Base-by-base conservation (phyloP, 2,888 invertebrate genomes). In the Hofmannophila pseudospretella region DNA sequence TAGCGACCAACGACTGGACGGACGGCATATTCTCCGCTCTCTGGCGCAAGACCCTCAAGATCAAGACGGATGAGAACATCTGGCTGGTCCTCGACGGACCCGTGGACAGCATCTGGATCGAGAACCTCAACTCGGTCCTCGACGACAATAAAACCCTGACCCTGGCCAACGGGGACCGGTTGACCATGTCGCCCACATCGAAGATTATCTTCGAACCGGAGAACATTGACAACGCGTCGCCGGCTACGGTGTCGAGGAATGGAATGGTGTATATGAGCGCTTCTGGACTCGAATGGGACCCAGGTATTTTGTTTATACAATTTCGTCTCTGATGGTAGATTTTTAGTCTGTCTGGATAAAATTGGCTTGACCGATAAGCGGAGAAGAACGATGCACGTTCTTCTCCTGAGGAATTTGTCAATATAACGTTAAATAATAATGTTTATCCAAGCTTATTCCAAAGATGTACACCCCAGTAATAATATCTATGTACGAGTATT, bases 1-100 rank as follows among this genome's bases (percentile, higher is more conserved):
- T 98, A 0, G 97, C 98, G 2, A 98, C 98, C 1, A 98, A 98
- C 65, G 98, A 98, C 66, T 98, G 98, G 98, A 98, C 98, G 0
- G 98, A 98, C 71, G 98, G 98, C 4, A 97, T 98, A 59, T 98
- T 98, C 78, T 97, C 98, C 0, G 96, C 98, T 0, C 84, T 98
- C 0, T 98, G 98, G 98, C 89, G 98, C 25, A 96, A 97, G 79
- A 97, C 98, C 0, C 88, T 97, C 1, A 96, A 96, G 77, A 84
- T 94, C 1, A 97, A 96, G 79, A 91, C 93, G 49, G 93, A 91
- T 2, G 98, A 98, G 58, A 90, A 96, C 67, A 91, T 98, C 12
- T 98, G 98, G 98, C 78, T 98, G 30, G 96, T 98, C 0, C 81
- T 98, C 26, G 98, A 98, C 63, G 98, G 98, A 0, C 98, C 98